Evolutionary conservation across 2,113 vertebrate species (phyloP).

Genomic region (Epinephelus cyanopodus): DNA sequence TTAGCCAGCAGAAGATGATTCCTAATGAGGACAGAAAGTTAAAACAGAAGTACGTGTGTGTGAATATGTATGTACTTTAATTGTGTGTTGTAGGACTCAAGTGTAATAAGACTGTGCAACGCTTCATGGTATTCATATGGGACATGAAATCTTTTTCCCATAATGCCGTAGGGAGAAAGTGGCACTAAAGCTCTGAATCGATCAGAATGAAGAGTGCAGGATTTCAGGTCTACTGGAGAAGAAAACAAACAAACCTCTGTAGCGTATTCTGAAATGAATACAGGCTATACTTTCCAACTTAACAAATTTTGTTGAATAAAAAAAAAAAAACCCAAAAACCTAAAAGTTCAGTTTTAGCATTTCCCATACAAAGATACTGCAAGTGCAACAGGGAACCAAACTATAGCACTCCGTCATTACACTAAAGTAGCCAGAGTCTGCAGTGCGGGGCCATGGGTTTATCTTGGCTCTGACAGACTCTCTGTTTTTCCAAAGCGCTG

Average conservation of each 20-base stretch:
- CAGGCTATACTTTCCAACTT: neutral
- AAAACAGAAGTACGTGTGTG: neutral
- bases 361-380: neutral
- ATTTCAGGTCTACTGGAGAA: neutral
- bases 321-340: too few relatives aligned
- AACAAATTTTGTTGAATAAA: neutral
- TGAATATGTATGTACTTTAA: neutral
- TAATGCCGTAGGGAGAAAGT: conserved; percentile 13
- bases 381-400: neutral
- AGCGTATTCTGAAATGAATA: neutral
- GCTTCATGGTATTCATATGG: conserved; percentile 39
- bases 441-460: conserved; percentile 17
- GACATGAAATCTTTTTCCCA: conserved; percentile 15
- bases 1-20: conserved; percentile 29
- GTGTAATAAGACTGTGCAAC: conserved; percentile 22
- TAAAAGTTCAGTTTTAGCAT: neutral
- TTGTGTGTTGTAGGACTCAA: neutral
- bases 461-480: conserved; percentile 26
- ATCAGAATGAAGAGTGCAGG: conserved; percentile 21
- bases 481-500: conserved; percentile 37
- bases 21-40: conserved; percentile 40
- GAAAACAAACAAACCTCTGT: neutral
- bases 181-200: neutral
- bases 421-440: conserved; percentile 12
- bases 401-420: neutral